A percentile compares a stretch with the other conserved stretches of the same genome.
phyloP scores from a whole-genome alignment of 1,140 invertebrate species.

The Asobara japonica region DNA sequence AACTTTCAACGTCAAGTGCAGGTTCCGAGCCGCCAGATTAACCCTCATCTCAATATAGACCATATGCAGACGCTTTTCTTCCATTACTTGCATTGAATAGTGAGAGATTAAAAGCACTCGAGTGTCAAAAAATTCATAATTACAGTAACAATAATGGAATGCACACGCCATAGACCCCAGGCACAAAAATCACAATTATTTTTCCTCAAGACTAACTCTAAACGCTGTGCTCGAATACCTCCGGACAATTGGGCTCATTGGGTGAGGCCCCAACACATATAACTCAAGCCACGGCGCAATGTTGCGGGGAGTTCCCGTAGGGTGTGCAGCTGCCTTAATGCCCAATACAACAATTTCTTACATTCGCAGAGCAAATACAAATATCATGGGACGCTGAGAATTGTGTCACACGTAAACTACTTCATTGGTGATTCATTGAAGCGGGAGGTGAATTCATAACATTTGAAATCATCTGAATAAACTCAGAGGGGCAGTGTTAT shows the following conservation, averaged over 20 bases:
- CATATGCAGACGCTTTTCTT: too few relatives aligned
- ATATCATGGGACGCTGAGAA: neutral
- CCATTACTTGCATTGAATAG: neutral
- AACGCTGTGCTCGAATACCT: slow-evolving; percentile 35
- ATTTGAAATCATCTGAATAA: slow-evolving; percentile 14
- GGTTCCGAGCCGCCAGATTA: too few relatives aligned
- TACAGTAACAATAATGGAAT: neutral
- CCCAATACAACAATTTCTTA: neutral
- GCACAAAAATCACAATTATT: slow-evolving; percentile 32
- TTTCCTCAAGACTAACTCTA: slow-evolving; percentile 39
- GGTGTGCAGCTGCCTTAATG: neutral
- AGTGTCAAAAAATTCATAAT: neutral
- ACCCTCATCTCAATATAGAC: too few relatives aligned
- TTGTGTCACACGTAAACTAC: slow-evolving; percentile 8
- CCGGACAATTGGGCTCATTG: slow-evolving; percentile 33
- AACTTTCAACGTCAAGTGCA: too few relatives aligned
- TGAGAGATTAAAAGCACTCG: neutral
- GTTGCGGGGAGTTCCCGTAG: slow-evolving; percentile 7
- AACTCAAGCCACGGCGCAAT: neutral
- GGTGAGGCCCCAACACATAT: slow-evolving; percentile 25
- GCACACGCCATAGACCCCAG: neutral
- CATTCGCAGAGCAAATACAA: neutral
- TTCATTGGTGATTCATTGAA: neutral
- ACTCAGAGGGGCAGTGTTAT: neutral
- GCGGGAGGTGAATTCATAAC: neutral